Evolutionary conservation across 2,888 invertebrate species (phyloP), one percentile per base, ranked within the genome.

Genomic region (Strigamia maritima): DNA sequence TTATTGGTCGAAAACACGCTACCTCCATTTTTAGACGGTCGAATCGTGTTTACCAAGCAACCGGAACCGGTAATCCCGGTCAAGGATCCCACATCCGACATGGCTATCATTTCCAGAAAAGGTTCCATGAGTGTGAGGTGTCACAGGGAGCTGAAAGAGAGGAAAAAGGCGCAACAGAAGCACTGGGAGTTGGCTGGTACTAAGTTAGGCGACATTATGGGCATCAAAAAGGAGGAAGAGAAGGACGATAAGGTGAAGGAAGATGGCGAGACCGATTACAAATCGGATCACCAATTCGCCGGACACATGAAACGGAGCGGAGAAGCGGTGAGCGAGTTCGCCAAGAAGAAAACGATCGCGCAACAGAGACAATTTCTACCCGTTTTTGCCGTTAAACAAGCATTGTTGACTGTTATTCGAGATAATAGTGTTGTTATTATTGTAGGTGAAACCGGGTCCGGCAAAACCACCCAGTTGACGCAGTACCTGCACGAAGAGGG

Each of bases 111-210:
- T 78, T 93, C 98, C 0, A 90, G 97, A 3, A 98, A 98, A 87
- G 99, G 98, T 0, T 95, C 95, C 0, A 91, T 92, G 1, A 88
- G 95, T 4, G 99, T 99, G 0, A 90, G 95, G 81, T 91, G 92
- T 0, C 95, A 93, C 85, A 90, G 99, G 78, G 99, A 99, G 85
- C 95, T 98, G 85, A 97, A 98, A 84, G 99, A 99, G 85, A 89
- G 97, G n/a, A 90, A 92, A 79, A 96, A 95, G 85, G 97, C 97
- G 0, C 98, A 99, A 86, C 97, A 97, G 86, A 98, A 99, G 85
- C 98, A 99, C 85, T 99, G 98, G 98, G 97, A 99, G 86, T 87
- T 99, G 80, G 95, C 97, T 76, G 99, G 99, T 60, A 98, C 98
- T 1, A 94, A 93, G 83, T 89, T 97, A 80, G 96, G 96, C 85